Conservation (phyloP, 2,113 vertebrate genomes). For the Parus major region DNA sequence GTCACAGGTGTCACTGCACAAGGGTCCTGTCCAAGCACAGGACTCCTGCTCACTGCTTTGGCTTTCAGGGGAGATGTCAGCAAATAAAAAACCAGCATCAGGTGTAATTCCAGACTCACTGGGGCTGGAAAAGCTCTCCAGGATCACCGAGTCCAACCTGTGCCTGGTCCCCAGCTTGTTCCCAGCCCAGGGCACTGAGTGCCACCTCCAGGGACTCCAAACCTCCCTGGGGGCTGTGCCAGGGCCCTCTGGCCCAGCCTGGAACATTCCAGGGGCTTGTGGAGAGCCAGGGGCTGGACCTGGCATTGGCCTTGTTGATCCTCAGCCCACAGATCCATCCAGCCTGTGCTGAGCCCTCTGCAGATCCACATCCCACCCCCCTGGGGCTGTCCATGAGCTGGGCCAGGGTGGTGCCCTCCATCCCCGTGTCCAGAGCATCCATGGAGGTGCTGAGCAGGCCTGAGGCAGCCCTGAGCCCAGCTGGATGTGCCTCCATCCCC, state of each 20-base stretch:
- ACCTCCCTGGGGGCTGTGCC: background rate
- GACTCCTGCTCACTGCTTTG: rapidly evolving
- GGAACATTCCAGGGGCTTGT: background rate
- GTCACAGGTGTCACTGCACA: background rate
- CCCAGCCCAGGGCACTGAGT: background rate
- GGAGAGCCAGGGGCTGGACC: background rate
- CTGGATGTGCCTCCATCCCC: background rate
- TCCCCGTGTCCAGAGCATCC: background rate
- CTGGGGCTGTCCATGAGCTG: background rate
- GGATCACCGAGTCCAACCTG: rapidly evolving
- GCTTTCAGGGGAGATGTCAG: background rate
- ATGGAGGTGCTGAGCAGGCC: rapidly evolving
- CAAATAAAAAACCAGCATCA: rapidly evolving
- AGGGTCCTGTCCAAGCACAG: background rate
- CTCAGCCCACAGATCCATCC: background rate
- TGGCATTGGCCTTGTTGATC: background rate
- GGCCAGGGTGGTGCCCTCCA: background rate
- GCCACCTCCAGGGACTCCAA: background rate
- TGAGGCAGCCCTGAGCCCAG: background rate
- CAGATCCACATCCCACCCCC: background rate
- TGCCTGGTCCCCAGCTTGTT: background rate
- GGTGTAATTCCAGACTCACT: background rate
- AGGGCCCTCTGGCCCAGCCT: background rate
- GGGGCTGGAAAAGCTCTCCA: background rate
- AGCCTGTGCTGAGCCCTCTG: background rate